Percentiles rank a stretch among this genome's conserved stretches.
Evolutionary conservation across 2,888 invertebrate genomes (phyloP).

Genomic region (Polyploca ridens): DNA sequence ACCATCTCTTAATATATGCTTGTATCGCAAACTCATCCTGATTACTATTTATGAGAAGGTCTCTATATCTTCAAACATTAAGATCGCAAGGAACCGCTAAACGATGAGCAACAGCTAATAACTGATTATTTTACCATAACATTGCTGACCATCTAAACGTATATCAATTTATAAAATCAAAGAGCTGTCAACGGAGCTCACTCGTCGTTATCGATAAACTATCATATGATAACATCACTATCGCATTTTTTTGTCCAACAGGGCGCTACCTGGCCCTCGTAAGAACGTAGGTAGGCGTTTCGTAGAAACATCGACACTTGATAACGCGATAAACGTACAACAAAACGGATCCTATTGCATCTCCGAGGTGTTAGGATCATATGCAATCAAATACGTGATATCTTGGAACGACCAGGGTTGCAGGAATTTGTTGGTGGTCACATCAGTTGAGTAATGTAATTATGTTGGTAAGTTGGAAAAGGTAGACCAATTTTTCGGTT

Average conservation of each 20-base stretch:
- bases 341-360: constrained; percentile 31
- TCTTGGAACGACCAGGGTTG: constrained; percentile 1
- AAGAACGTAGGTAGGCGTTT: constrained; percentile 77
- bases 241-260: constrained; percentile 42
- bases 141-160: too few relatives aligned
- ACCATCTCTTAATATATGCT: too few relatives aligned
- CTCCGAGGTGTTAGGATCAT: constrained; percentile 21
- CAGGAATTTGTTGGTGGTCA: constrained; percentile 1
- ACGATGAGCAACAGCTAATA: too few relatives aligned
- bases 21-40: too few relatives aligned
- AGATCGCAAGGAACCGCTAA: too few relatives aligned
- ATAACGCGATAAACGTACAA: constrained; percentile 44
- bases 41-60: not conserved
- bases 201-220: constrained; percentile 18
- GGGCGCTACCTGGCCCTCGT: constrained; percentile 62
- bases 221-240: constrained; percentile 37
- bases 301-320: constrained; percentile 64
- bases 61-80: not conserved
- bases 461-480: too few relatives aligned
- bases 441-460: not conserved
- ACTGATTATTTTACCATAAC: too few relatives aligned
- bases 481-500: too few relatives aligned
- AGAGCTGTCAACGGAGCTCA: not conserved
- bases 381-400: constrained; percentile 2
- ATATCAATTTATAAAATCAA: not conserved